These are phyloP conservation scores for Drosophila murphyi DNA, from an alignment of 1,140 invertebrate species.

Conservation along the genomic window DNA sequence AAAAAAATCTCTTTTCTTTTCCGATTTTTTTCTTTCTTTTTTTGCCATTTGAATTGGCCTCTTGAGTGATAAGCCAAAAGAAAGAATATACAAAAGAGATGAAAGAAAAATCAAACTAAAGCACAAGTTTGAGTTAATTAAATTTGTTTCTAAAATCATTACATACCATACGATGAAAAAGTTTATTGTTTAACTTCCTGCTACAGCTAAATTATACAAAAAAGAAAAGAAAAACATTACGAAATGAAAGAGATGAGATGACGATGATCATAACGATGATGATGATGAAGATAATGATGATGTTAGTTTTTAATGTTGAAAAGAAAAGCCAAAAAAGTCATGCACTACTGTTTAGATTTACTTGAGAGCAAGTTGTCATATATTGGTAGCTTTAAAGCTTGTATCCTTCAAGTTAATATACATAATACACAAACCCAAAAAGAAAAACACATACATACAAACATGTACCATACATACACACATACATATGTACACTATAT, in stretches of 20 bases:
- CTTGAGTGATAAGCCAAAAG: constrained; percentile 73
- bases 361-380: constrained; percentile 76
- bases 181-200: constrained; percentile 64
- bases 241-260: constrained; percentile 24
- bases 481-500: constrained; percentile 43
- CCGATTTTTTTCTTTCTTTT: constrained; percentile 26
- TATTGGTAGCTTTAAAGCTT: constrained; percentile 81
- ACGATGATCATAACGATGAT: constrained; percentile 40
- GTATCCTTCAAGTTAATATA: constrained; percentile 77
- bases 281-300: constrained; percentile 44
- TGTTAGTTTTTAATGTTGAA: constrained; percentile 75
- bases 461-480: constrained; percentile 51
- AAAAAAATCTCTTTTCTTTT: constrained; percentile 32
- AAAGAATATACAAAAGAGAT: constrained; percentile 10
- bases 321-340: constrained; percentile 78
- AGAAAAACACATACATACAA: constrained; percentile 34
- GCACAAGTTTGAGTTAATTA: constrained; percentile 62
- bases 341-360: constrained; percentile 75
- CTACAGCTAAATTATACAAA: constrained; percentile 47
- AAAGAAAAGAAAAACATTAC: constrained; percentile 25
- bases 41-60: constrained; percentile 62
- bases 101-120: constrained; percentile 29
- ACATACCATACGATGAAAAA: constrained; percentile 7
- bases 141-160: constrained; percentile 2
- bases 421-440: constrained; percentile 45